These are phyloP conservation scores for Alloscopus bannaensis DNA, from an alignment of 2,888 invertebrate genomes.

Conservation along the genomic window DNA sequence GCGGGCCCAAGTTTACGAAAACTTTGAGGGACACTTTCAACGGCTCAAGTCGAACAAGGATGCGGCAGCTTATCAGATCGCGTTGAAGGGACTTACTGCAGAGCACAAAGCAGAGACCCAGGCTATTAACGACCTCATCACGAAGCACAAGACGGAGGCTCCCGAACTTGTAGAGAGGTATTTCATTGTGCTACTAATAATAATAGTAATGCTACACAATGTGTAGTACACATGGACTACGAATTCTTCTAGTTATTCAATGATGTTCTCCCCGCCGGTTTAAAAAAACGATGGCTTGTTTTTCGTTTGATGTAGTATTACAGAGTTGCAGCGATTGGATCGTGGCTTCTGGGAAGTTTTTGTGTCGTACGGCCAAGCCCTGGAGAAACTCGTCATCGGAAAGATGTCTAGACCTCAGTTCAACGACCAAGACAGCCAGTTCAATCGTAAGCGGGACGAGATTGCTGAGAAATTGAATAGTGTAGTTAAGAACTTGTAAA, in stretches of 20 bases:
- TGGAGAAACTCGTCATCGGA: conserved; percentile 81
- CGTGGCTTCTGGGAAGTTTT: conserved; percentile 75
- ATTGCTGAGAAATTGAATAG: conserved; percentile 78
- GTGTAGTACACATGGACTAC: conserved; percentile 11
- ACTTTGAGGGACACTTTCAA: conserved; percentile 80
- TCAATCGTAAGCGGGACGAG: conserved; percentile 80
- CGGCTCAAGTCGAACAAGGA: conserved; percentile 81
- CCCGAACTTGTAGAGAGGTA: conserved; percentile 80
- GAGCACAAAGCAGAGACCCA: conserved; percentile 80
- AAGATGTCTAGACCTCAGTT: conserved; percentile 80
- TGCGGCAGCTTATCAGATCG: conserved; percentile 76
- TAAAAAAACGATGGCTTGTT: too few species aligned
- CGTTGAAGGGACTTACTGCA: conserved; percentile 79
- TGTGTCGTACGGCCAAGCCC: conserved; percentile 77
- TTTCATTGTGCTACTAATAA: neutral
- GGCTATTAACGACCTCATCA: conserved; percentile 77
- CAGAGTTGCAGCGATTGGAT: conserved; percentile 69
- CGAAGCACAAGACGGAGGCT: conserved; percentile 79
- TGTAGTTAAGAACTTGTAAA: conserved; percentile 75
- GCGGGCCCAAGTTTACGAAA: conserved; percentile 79
- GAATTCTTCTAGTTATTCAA: too few species aligned
- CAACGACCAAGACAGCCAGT: conserved; percentile 79
- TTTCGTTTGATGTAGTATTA: conserved; percentile 56
- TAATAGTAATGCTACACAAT: neutral
- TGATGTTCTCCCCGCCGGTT: too few species aligned